A percentile compares a stretch with the other conserved stretches of the same genome.
phyloP scores from a whole-genome alignment of 2,113 vertebrate species.

The Numida meleagris region DNA sequence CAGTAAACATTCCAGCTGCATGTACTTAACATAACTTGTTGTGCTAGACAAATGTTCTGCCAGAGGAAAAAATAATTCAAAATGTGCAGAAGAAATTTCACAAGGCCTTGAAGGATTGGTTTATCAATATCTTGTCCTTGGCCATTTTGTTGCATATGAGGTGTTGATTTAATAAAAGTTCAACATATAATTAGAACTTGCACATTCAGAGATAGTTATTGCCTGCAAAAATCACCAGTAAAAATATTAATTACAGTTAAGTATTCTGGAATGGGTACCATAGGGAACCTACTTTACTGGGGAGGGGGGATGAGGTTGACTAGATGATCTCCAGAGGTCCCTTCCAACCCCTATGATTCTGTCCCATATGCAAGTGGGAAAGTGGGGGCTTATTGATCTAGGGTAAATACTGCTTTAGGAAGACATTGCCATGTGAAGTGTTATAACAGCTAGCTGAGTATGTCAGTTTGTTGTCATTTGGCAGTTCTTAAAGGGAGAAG shows the following conservation, averaged over 20 bases:
- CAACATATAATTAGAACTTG: neutral
- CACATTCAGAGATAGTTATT: neutral
- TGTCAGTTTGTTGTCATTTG: neutral
- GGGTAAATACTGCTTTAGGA: neutral
- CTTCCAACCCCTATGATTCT: no score
- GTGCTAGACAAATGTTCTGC: neutral
- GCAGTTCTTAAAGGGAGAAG: no score
- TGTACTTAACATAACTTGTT: neutral
- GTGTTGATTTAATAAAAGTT: neutral
- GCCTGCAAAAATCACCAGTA: neutral
- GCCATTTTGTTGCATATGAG: neutral
- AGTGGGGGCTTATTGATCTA: neutral
- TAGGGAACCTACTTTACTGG: no score
- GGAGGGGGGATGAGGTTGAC: no score
- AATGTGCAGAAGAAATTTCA: neutral
- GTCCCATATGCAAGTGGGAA: neutral
- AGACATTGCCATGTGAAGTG: neutral
- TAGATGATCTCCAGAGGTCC: no score
- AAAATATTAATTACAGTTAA: neutral
- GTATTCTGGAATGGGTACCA: neutral
- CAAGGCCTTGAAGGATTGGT: neutral
- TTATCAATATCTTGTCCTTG: neutral
- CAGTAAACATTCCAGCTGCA: slow-evolving; percentile 42
- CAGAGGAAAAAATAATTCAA: neutral
- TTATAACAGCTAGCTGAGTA: neutral